Evolutionary conservation across 1,140 invertebrate species (phyloP), one percentile per base, ranked within the genome.

Genomic region (Drosophila gunungcola): DNA sequence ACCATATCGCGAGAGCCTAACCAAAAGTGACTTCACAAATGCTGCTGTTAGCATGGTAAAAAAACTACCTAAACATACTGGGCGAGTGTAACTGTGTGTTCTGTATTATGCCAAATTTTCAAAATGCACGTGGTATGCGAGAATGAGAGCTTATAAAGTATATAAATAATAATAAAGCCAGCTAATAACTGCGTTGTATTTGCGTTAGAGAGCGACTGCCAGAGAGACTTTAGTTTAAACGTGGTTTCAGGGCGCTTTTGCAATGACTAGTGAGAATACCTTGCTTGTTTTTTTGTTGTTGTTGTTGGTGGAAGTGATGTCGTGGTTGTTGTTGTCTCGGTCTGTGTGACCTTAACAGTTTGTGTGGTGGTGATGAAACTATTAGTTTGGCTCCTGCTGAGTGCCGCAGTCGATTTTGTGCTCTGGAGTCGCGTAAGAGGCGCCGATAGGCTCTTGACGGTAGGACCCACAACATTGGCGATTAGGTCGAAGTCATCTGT

Each of bases 401-500:
- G 39, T 27, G 42, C 41, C 34, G 49, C 29, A 3, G 63, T 65
- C 38, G 75, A n/a, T 39, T 65, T 65, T 12, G 39, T 54, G 38
- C 46, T 55, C 34, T 70, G 49, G 10, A 41, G 27, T 12, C 43
- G 55, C 9, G 60, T 39, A 3, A 56, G 60, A 48, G 64, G 25
- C 12, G 53, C 25, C 13, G 61, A 43, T 21, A 65, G 64, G 16
- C 43, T 54, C 43, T 54, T 76, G 34, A 45, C 56, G 4, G 46
- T 55, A 12, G 42, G 53, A 42, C 36, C 62, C 21, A 79, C 58
- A 46, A 78, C 80, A 67, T 84, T 83, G 45, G 62, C 73, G 5
- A 75, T 70, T 6, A 77, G 10, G 56, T 80, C 64, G 54, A 73
- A 85, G 46, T 85, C 78, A 43, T 74, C 84, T 21, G 53, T 36